These are phyloP conservation scores for Macrosiphum euphorbiae DNA, from an alignment of 2,888 invertebrate genomes.

Conservation along the genomic window DNA sequence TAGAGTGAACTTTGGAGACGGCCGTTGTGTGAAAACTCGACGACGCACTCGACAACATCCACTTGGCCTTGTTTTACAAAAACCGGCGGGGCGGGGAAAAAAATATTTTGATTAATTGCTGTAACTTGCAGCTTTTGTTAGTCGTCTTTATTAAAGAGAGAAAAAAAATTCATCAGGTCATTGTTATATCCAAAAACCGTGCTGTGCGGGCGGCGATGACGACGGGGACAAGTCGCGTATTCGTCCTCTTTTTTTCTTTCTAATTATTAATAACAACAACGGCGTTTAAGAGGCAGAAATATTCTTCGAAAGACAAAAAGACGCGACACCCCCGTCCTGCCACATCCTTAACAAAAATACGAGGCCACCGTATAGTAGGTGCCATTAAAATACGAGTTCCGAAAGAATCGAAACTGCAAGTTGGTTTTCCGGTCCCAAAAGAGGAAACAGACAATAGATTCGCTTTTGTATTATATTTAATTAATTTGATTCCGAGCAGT, in stretches of 20 bases:
- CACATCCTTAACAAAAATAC: neutral
- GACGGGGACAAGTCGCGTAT: neutral
- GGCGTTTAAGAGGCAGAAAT: slow-evolving; percentile 49
- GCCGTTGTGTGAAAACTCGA: slow-evolving; percentile 55
- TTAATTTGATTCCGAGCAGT: slow-evolving; percentile 37
- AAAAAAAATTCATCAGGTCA: slow-evolving; percentile 51
- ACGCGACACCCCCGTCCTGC: slow-evolving; percentile 19
- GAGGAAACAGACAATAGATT: slow-evolving; percentile 46
- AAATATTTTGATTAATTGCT: slow-evolving; percentile 64
- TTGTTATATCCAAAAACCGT: slow-evolving; percentile 53
- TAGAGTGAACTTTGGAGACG: slow-evolving; percentile 60
- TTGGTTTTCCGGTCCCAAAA: neutral
- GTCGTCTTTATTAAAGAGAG: slow-evolving; percentile 62
- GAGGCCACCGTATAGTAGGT: neutral
- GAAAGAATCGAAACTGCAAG: slow-evolving; percentile 32
- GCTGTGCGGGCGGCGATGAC: neutral
- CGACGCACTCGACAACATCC: slow-evolving; percentile 56
- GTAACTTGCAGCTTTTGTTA: slow-evolving; percentile 59
- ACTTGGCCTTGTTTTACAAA: slow-evolving; percentile 62
- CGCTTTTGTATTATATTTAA: slow-evolving; percentile 20
- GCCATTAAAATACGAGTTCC: slow-evolving; percentile 46
- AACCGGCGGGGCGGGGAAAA: slow-evolving; percentile 21
- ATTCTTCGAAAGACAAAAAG: slow-evolving; percentile 27
- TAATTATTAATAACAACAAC: slow-evolving; percentile 60
- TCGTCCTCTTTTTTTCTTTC: slow-evolving; percentile 32